Conservation (phyloP, 2,888 invertebrate species). For the Vesta saturnalis region DNA sequence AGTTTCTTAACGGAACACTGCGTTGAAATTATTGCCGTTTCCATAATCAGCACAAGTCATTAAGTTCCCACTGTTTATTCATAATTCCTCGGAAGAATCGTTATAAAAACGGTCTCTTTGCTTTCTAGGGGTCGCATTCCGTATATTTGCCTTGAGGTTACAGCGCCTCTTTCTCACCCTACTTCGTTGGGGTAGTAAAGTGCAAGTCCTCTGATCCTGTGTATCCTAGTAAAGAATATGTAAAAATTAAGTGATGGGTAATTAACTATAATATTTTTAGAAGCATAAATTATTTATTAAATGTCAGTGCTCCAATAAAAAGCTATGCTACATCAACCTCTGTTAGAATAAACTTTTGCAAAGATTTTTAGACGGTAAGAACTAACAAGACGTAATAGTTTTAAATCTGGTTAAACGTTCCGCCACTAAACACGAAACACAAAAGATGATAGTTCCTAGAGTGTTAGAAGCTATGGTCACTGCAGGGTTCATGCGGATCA, state of each 20-base stretch:
- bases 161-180: conserved; percentile 41
- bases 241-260: conserved; percentile 61
- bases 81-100: conserved; percentile 57
- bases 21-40: conserved; percentile 59
- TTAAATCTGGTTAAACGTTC: conserved; percentile 19
- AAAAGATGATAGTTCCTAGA: conserved; percentile 55
- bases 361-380: conserved; percentile 9
- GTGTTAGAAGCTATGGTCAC: conserved; percentile 49
- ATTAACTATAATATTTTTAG: conserved; percentile 62
- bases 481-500: conserved; percentile 59
- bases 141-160: conserved; percentile 36
- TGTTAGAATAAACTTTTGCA: conserved; percentile 20
- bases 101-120: conserved; percentile 48
- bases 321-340: conserved; percentile 63
- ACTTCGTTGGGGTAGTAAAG: conserved; percentile 47
- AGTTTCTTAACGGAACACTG: conserved; percentile 59
- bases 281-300: conserved; percentile 59
- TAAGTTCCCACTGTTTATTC: conserved; percentile 62
- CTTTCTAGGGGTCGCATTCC: conserved; percentile 36
- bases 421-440: conserved; percentile 23
- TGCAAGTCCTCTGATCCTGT: conserved; percentile 50
- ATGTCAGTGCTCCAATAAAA: conserved; percentile 68
- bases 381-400: conserved; percentile 13
- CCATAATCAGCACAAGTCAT: conserved; percentile 62
- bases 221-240: conserved; percentile 50